A percentile compares a stretch with the other conserved stretches of the same genome.
Conservation (phyloP, 2,113 vertebrate species). For the Eira barbara region DNA sequence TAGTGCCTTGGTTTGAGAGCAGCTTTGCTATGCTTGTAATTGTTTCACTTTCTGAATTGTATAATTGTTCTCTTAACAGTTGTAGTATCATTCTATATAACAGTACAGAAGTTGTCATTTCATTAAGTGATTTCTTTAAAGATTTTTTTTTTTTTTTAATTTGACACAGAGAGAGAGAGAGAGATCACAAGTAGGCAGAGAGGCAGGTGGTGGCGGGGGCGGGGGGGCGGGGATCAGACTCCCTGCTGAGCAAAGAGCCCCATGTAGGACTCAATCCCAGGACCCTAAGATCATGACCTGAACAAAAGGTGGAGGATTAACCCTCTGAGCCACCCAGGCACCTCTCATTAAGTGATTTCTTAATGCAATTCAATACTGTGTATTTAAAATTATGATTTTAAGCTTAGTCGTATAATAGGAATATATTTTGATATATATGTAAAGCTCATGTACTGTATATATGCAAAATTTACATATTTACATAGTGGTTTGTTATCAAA, state of each 20-base stretch:
- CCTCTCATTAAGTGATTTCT: neutral
- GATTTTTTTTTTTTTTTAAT: no score
- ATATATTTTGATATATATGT: neutral
- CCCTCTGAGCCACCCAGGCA: no score
- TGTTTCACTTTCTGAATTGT: conserved; percentile 30
- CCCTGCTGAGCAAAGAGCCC: no score
- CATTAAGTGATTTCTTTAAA: neutral
- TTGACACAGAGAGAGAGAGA: no score
- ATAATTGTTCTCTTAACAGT: conserved; percentile 26
- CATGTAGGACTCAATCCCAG: no score
- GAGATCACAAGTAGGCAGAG: no score
- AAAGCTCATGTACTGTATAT: neutral
- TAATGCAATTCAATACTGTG: neutral
- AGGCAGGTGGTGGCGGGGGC: no score
- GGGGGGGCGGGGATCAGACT: no score
- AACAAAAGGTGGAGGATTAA: no score
- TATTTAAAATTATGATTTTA: conserved; percentile 3
- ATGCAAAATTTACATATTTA: neutral
- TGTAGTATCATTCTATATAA: neutral
- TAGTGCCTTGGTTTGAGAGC: neutral
- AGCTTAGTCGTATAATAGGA: neutral
- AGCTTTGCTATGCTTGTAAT: neutral
- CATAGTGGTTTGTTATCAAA: neutral
- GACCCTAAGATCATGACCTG: no score
- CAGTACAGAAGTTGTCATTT: neutral